Conservation (phyloP, 2,888 invertebrate species). For the Eupithecia inturbata region DNA sequence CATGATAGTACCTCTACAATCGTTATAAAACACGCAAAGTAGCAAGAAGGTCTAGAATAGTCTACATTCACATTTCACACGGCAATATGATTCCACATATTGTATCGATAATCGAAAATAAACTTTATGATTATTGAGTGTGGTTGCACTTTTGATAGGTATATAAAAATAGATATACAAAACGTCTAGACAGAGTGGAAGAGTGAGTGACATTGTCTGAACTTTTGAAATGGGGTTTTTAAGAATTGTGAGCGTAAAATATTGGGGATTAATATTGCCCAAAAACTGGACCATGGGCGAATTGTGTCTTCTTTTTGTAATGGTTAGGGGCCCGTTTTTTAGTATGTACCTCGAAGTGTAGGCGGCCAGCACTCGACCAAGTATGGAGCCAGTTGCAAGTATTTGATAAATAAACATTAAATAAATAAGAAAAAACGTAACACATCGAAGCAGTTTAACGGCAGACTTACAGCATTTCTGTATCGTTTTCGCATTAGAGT, state of each 20-base stretch:
- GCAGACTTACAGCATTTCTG: no score
- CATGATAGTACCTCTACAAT: conserved; percentile 70
- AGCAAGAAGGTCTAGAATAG: conserved; percentile 42
- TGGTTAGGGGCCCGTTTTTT: no score
- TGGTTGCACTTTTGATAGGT: conserved; percentile 17
- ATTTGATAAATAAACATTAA: no score
- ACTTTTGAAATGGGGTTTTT: neutral
- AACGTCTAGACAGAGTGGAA: conserved; percentile 2
- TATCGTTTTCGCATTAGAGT: no score
- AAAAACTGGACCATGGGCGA: neutral
- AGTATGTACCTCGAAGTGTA: no score
- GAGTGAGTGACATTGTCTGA: neutral
- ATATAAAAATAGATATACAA: neutral
- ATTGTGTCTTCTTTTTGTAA: neutral
- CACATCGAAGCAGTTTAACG: no score
- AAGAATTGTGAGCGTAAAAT: neutral
- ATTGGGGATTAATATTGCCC: neutral
- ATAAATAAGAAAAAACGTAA: no score
- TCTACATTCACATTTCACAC: conserved; percentile 69
- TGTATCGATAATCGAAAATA: conserved; percentile 49
- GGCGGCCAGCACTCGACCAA: no score
- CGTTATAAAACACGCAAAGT: conserved; percentile 69
- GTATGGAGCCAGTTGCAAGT: no score
- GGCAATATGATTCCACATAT: conserved; percentile 71
- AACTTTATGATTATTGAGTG: conserved; percentile 51